Conservation (phyloP, 2,113 vertebrate species). For the Hiodon tergisus region DNA sequence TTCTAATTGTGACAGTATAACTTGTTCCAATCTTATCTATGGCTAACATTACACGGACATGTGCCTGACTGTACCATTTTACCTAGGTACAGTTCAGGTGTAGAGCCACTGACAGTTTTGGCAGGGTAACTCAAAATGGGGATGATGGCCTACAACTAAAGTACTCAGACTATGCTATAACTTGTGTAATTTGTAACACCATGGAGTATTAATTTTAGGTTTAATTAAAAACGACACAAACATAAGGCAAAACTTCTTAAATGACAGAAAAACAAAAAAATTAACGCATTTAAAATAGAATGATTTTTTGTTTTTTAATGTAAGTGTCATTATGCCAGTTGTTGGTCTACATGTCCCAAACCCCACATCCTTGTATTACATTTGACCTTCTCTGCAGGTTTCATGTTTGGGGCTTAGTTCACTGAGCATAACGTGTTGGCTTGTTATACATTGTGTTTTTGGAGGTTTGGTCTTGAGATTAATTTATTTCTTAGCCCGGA, state of each 20-base stretch:
- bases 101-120: not conserved
- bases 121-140: not conserved
- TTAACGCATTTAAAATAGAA: too few species aligned
- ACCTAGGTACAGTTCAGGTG: not conserved
- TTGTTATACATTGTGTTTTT: not conserved
- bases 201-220: not conserved
- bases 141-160: not conserved
- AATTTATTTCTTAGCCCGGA: not conserved
- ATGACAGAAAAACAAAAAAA: too few species aligned
- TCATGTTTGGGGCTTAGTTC: not conserved
- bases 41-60: not conserved
- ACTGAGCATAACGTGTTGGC: not conserved
- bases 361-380: not conserved
- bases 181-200: not conserved
- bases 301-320: not conserved
- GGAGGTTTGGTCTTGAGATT: not conserved
- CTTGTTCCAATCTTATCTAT: not conserved
- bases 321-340: not conserved
- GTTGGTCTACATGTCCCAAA: not conserved
- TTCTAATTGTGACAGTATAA: not conserved
- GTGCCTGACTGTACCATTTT: not conserved
- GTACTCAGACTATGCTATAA: not conserved
- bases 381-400: conserved; percentile 3
- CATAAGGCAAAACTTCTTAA: too few species aligned
- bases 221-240: too few species aligned